These are phyloP conservation scores for Megalops cyprinoides DNA, from an alignment of 2,797 vertebrate species.

Conservation along the genomic window DNA sequence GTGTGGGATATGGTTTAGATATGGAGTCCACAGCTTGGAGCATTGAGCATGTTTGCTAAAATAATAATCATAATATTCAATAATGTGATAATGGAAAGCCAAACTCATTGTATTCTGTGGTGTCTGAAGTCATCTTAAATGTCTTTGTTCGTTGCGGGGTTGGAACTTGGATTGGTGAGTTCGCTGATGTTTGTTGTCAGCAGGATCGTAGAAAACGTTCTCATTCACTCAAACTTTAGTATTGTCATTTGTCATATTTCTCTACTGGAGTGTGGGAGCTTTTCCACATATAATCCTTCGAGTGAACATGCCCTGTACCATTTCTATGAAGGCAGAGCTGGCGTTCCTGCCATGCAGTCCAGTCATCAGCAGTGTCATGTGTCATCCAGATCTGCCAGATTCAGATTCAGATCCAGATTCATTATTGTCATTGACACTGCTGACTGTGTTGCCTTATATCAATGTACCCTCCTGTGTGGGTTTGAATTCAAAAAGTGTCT, in stretches of 20 bases:
- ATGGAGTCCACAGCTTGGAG: no score
- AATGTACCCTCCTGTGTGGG: no score
- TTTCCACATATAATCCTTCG: not conserved
- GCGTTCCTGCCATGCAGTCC: constrained; percentile 1
- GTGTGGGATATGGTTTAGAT: no score
- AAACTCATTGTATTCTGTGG: not conserved
- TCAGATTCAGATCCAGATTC: no score
- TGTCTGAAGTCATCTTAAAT: not conserved
- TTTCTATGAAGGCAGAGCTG: not conserved
- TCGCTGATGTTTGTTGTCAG: not conserved
- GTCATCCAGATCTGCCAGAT: constrained; percentile 85
- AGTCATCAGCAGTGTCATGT: constrained; percentile 65
- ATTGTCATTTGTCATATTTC: constrained; percentile 8
- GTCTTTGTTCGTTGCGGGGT: not conserved
- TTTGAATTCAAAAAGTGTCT: no score
- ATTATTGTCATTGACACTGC: constrained; percentile 87
- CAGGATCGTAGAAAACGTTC: no score
- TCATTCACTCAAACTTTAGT: no score
- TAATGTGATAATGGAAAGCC: no score
- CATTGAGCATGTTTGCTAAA: no score
- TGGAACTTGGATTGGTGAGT: not conserved
- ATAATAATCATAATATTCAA: no score
- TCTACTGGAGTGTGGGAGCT: not conserved
- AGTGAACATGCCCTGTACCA: no score
- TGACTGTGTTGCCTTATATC: no score